Evolutionary conservation across 2,113 vertebrate genomes (phyloP).

Genomic region (Chionodraco myersi): DNA sequence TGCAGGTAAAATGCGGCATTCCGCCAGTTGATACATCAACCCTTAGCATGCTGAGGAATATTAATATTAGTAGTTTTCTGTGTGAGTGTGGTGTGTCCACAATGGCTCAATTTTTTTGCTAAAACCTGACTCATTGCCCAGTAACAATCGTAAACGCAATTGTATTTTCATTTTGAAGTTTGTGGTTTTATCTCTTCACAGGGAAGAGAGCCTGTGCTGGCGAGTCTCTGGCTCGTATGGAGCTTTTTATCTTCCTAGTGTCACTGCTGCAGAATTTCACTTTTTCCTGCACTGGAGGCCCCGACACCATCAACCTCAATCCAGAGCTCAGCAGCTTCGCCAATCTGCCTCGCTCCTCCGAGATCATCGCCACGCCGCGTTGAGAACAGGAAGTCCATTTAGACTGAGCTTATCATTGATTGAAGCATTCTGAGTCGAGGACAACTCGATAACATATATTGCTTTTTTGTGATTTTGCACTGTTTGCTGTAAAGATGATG

Average conservation of each 20-base stretch:
- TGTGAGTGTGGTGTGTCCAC: not conserved
- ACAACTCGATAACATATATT: too few species aligned
- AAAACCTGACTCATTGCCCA: not conserved
- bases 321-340: conserved; percentile 78
- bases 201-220: conserved; percentile 68
- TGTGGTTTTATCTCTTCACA: conserved; percentile 41
- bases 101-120: too few species aligned
- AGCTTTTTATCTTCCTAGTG: too few species aligned
- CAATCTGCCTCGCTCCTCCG: conserved; percentile 62
- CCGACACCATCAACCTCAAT: conserved; percentile 67
- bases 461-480: not conserved
- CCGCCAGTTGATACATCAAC: not conserved
- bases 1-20: conserved; percentile 47
- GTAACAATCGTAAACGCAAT: not conserved
- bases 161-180: not conserved
- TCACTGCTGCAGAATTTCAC: conserved; percentile 61
- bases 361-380: conserved; percentile 76
- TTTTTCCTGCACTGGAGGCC: conserved; percentile 70
- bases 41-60: too few species aligned
- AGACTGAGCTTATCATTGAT: too few species aligned
- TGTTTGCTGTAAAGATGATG: not conserved
- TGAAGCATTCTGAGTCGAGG: not conserved
- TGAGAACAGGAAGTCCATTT: conserved; percentile 30
- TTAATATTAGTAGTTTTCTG: not conserved
- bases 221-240: too few species aligned